phyloP scores from a whole-genome alignment of 2,113 vertebrate genomes.

The Misgurnus anguillicaudatus region DNA sequence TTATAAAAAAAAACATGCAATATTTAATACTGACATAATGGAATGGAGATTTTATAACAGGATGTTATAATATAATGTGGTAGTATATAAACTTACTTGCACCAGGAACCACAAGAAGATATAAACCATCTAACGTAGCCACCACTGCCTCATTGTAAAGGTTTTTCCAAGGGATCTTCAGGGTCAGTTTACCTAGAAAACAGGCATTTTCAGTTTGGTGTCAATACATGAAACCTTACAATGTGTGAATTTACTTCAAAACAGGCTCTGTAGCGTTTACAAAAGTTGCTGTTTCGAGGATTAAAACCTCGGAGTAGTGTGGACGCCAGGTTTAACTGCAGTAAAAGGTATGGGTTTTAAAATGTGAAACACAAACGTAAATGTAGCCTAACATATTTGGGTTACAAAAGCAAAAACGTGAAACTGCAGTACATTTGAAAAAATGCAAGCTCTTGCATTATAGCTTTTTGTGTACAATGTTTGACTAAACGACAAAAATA shows the following conservation, averaged over 20 bases:
- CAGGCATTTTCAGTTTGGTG: constrained; percentile 34
- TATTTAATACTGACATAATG: neutral
- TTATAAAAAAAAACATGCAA: neutral
- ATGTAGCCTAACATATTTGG: no score
- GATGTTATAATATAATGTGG: no score
- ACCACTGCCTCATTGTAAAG: constrained; percentile 94
- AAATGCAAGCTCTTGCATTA: neutral
- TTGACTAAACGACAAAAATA: neutral
- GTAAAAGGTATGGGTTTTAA: no score
- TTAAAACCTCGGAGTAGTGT: no score
- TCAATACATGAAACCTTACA: neutral
- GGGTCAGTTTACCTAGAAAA: constrained; percentile 86
- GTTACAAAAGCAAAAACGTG: no score
- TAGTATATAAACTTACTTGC: constrained; percentile 89
- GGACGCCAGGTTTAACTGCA: no score
- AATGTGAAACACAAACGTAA: no score
- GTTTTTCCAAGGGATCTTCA: constrained; percentile 99
- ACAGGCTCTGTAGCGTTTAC: neutral
- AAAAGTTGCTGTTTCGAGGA: no score
- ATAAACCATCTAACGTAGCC: constrained; percentile 90
- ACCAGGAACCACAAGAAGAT: constrained; percentile 93
- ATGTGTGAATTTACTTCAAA: neutral
- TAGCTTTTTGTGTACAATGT: neutral
- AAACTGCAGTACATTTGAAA: no score
- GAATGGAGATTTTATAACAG: neutral